Conservation (phyloP, 35 echinoderm and acorn worm species). For the Apostichopus parvimensis region DNA sequence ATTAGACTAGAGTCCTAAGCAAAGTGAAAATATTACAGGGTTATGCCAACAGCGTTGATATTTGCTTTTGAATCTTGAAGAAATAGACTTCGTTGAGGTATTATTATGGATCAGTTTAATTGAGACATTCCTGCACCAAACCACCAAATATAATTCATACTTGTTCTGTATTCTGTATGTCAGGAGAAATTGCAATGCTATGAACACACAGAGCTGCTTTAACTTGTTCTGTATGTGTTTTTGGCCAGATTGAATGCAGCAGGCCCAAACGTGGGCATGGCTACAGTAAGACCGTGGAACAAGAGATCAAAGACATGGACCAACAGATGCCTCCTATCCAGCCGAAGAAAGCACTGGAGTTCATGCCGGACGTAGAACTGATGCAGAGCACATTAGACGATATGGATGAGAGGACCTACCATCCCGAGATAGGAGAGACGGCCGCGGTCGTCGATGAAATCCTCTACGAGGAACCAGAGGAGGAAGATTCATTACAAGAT, state of each 20-base stretch:
- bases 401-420: conserved; percentile 17
- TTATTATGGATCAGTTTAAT: no score
- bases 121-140: no score
- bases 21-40: no score
- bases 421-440: background rate
- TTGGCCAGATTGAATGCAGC: conserved; percentile 86
- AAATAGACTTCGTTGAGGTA: no score
- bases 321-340: conserved; percentile 80
- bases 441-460: conserved; percentile 22
- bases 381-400: conserved; percentile 62
- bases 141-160: no score
- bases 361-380: conserved; percentile 72
- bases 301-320: conserved; percentile 87
- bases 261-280: conserved; percentile 78
- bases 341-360: conserved; percentile 78
- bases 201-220: no score
- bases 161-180: no score
- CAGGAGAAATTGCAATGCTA: no score
- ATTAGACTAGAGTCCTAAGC: no score
- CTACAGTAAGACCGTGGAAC: conserved; percentile 63
- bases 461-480: background rate
- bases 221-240: no score
- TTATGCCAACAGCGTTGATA: no score
- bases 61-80: no score
- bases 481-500: conserved; percentile 4